These are phyloP conservation scores for Cryptotis parvus DNA, from an alignment of 2,113 vertebrate genomes.

Conservation along the genomic window DNA sequence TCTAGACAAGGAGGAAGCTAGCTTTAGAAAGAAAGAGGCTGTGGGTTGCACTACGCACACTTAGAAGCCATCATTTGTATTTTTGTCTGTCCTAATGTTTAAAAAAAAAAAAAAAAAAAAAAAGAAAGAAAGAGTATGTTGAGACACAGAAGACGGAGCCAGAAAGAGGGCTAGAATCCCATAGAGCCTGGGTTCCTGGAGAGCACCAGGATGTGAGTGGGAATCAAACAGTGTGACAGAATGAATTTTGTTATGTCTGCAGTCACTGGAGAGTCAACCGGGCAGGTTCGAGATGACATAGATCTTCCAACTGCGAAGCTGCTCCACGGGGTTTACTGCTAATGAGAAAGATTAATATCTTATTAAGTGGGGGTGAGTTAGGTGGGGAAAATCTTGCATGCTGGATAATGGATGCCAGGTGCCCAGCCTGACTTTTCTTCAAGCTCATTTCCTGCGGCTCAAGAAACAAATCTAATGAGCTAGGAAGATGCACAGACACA, in stretches of 20 bases:
- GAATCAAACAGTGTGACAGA: neutral
- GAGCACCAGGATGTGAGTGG: neutral
- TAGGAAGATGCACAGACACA: neutral
- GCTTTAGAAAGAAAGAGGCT: neutral
- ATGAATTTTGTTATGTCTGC: neutral
- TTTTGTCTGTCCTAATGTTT: no score
- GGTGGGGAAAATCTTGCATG: neutral
- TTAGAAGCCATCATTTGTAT: no score
- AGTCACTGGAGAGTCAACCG: neutral
- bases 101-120: no score
- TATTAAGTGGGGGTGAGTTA: neutral
- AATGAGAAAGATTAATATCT: neutral
- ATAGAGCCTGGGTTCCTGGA: neutral
- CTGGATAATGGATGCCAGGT: neutral
- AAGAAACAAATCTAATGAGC: neutral
- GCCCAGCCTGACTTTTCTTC: conserved; percentile 26
- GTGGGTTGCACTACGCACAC: no score
- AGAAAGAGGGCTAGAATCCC: neutral
- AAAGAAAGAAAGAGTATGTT: neutral
- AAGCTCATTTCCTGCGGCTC: neutral
- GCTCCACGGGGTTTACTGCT: neutral
- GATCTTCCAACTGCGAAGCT: neutral
- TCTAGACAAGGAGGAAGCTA: conserved; percentile 55
- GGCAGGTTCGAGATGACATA: neutral
- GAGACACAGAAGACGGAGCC: neutral